Evolutionary conservation across 2,113 vertebrate species (phyloP).

Genomic region (Asarcornis scutulata): DNA sequence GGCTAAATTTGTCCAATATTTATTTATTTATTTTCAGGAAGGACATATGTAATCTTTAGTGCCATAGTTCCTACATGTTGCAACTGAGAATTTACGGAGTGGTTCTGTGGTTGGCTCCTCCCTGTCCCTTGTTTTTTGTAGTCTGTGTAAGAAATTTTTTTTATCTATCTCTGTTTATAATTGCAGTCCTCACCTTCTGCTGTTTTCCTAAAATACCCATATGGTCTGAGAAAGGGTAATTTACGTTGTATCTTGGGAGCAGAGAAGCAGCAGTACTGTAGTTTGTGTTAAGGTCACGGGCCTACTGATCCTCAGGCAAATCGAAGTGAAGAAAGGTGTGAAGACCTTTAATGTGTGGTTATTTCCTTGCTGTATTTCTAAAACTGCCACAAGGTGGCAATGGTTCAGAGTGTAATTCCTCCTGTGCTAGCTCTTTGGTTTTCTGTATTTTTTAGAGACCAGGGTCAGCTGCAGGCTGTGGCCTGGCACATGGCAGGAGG

Average conservation of each 20-base stretch:
- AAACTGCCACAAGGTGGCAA: background rate
- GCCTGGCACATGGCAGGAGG: rapidly evolving
- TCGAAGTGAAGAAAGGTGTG: rapidly evolving
- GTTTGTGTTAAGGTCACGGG: background rate
- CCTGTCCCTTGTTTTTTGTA: background rate
- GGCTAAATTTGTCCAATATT: background rate
- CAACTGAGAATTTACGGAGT: background rate
- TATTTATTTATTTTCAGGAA: background rate
- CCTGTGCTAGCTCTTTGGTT: background rate
- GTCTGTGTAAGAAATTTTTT: background rate
- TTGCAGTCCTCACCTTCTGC: background rate
- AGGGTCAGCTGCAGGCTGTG: background rate
- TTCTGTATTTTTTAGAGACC: rapidly evolving
- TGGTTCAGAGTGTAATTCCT: background rate
- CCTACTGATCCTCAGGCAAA: rapidly evolving
- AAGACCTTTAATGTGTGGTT: rapidly evolving
- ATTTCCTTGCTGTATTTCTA: background rate
- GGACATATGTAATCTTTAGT: background rate
- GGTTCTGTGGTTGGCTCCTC: background rate
- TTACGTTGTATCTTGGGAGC: rapidly evolving
- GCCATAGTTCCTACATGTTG: background rate
- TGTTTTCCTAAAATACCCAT: background rate
- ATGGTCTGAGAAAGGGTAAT: background rate
- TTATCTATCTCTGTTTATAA: background rate
- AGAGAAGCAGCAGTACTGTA: background rate